Evolutionary conservation across 2,797 vertebrate species (phyloP).

Genomic region (Eospalax fontanierii): DNA sequence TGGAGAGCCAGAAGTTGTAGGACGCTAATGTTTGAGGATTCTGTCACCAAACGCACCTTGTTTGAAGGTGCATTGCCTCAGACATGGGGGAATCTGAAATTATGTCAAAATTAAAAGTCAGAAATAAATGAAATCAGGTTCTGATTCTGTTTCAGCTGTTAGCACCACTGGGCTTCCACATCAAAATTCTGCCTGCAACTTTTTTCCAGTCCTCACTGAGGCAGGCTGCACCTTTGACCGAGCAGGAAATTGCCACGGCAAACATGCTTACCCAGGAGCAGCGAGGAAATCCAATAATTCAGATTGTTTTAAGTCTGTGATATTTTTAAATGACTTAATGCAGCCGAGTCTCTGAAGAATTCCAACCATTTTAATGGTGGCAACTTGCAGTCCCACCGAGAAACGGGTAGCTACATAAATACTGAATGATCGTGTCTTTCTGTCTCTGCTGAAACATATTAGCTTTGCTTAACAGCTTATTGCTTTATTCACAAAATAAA

Average conservation of each 20-base stretch:
- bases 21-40: not conserved
- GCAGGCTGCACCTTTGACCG: conserved; percentile 79
- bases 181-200: conserved; percentile 81
- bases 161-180: conserved; percentile 9
- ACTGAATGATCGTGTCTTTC: conserved; percentile 84
- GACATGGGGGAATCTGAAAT: conserved; percentile 55
- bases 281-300: conserved; percentile 73
- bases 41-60: not conserved
- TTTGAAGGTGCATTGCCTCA: conserved; percentile 40
- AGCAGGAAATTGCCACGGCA: conserved; percentile 72
- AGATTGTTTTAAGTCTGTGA: conserved; percentile 76
- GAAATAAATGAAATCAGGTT: not conserved
- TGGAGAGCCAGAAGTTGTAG: not conserved
- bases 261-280: conserved; percentile 71
- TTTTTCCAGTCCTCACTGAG: conserved; percentile 49
- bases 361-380: conserved; percentile 76
- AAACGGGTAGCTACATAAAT: conserved; percentile 64
- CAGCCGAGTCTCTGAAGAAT: conserved; percentile 73
- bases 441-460: conserved; percentile 84
- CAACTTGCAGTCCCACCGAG: conserved; percentile 66
- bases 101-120: conserved; percentile 64
- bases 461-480: conserved; percentile 84
- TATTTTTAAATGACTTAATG: conserved; percentile 78
- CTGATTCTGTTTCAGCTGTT: conserved; percentile 8
- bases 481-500: conserved; percentile 83